Base-by-base conservation (phyloP, 2,888 invertebrate species). In the Erebia aethiops region DNA sequence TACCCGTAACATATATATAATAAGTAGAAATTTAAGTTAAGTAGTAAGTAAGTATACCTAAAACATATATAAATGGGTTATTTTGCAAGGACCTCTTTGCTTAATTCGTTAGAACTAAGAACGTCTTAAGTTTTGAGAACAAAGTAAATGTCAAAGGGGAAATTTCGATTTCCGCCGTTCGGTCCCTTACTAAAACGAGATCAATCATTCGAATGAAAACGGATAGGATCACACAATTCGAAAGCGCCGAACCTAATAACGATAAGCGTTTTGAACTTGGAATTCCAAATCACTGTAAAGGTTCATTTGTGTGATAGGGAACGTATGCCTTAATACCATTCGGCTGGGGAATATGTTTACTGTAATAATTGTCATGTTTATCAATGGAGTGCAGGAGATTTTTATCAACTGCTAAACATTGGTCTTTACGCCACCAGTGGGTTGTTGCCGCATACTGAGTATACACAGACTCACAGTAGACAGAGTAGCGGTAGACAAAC, bases 151-250 rank as follows among this genome's bases (percentile, higher is more conserved):
- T 69, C 46, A 18, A 18, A 62, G 79, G 81, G 81, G 81, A 86
- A 88, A 88, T 85, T 82, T 80, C 84, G 84, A 87, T 88, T 88
- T 89, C 88, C 89, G 86, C 76, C 87, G 82, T 87, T 87, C 86
- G 85, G 85, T 81, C 81, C 80, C 79, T 80, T 79, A 77, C 79
- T 80, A 84, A 88, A 56, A 87, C 84, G 83, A 83, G 84, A 87
- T 88, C 86, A 84, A 84, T 87, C 82, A 21, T 49, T 49, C 43
- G 8, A 49, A 21, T 62, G 46, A 7, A 35, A 16, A 51, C 51
- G 41, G 49, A 62, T 41, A 16, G 61, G 61, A 43, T 62, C 43
- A 56, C 54, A 61, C 49, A 49, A 62, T 62, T 62, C 41, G 49
- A 26, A 49, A 49, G 43, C 18, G 62, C 13, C n/a, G 26, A 54